These are phyloP conservation scores for Chlorodrepanis virens DNA, from an alignment of 2,113 vertebrate genomes.

Conservation along the genomic window DNA sequence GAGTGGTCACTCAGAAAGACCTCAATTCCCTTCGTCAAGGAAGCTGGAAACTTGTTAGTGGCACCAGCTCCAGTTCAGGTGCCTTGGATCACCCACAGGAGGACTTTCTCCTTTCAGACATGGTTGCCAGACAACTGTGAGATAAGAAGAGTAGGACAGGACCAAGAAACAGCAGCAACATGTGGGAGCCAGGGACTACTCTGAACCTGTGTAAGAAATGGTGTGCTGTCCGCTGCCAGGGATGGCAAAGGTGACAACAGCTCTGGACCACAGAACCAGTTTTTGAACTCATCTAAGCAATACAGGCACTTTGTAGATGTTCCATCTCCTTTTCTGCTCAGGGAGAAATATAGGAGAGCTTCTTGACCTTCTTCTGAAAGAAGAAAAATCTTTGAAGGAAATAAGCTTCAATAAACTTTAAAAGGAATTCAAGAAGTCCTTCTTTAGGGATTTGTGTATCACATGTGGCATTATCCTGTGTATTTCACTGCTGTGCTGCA, in stretches of 20 bases:
- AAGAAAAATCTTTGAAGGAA: constrained; percentile 9
- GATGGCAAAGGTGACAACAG: not conserved
- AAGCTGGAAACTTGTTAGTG: not conserved
- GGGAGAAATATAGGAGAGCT: not conserved
- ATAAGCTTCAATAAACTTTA: constrained; percentile 20
- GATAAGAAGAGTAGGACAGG: not conserved
- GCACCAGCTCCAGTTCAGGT: not conserved
- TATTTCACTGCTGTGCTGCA: not conserved
- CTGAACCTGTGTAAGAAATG: not conserved
- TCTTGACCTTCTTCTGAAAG: not conserved
- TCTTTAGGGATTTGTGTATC: constrained; percentile 14
- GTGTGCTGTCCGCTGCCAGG: not conserved
- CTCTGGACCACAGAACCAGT: not conserved
- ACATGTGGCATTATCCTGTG: rapidly evolving
- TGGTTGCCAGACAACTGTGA: not conserved
- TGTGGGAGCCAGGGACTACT: not conserved
- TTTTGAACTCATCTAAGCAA: not conserved
- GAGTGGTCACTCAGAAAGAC: not conserved
- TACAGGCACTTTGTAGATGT: not conserved
- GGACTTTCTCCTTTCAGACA: not conserved
- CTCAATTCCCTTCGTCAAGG: not conserved
- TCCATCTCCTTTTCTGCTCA: not conserved
- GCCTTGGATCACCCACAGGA: not conserved
- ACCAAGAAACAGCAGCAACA: not conserved
- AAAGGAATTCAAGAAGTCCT: constrained; percentile 9